These are phyloP conservation scores for Esox niger DNA, from an alignment of 2,113 vertebrate genomes.

Conservation along the genomic window DNA sequence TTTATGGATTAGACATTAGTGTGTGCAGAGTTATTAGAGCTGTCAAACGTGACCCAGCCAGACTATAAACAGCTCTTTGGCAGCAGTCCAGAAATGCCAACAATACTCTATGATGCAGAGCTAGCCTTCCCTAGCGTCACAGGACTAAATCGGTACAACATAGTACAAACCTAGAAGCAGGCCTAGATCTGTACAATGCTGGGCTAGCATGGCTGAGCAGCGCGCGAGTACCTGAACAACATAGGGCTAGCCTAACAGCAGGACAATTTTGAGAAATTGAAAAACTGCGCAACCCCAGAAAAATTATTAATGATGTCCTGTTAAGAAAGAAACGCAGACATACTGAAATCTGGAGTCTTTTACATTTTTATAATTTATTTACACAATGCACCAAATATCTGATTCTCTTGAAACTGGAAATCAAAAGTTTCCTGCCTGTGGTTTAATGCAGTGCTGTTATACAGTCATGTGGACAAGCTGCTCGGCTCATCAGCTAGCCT, in stretches of 20 bases:
- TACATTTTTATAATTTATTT: too few relatives aligned
- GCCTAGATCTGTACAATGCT: too few relatives aligned
- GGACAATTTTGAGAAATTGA: neutral
- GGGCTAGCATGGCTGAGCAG: neutral
- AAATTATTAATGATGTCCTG: too few relatives aligned
- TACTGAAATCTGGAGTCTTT: too few relatives aligned
- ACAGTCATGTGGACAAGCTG: neutral
- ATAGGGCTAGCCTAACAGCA: neutral
- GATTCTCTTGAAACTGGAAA: too few relatives aligned
- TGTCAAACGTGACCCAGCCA: conserved; percentile 58
- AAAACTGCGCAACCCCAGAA: neutral
- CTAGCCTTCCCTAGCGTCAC: conserved; percentile 10
- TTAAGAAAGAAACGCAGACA: too few relatives aligned
- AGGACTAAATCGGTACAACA: too few relatives aligned
- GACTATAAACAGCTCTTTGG: conserved; percentile 58
- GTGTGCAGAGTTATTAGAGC: conserved; percentile 55
- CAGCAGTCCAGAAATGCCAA: conserved; percentile 38
- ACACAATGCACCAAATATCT: too few relatives aligned
- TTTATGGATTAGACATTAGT: conserved; percentile 59
- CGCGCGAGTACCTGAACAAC: neutral
- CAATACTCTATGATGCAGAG: conserved; percentile 29
- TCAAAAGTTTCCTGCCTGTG: too few relatives aligned
- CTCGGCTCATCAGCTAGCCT: neutral
- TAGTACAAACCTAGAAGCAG: too few relatives aligned
- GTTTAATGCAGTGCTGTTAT: neutral